A percentile compares a stretch with the other conserved stretches of the same genome.
Conservation (phyloP, 1,140 invertebrate genomes). For the Bombus sylvicola region DNA sequence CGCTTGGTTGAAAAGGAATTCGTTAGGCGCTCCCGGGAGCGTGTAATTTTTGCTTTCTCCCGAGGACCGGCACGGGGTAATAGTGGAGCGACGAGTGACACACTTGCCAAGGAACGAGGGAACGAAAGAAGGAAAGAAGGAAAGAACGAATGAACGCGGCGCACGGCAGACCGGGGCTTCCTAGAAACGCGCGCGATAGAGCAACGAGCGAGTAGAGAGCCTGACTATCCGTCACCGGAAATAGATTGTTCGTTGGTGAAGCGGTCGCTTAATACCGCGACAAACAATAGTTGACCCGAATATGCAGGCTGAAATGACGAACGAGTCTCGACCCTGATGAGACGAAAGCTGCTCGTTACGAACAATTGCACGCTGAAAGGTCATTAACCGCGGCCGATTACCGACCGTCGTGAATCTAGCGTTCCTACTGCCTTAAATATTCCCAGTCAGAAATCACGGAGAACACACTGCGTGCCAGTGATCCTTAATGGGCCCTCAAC, state of each 20-base stretch:
- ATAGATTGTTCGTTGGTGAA: conserved; percentile 62
- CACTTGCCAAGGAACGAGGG: conserved; percentile 38
- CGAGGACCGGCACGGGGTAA: conserved; percentile 30
- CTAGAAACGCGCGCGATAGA: conserved; percentile 34
- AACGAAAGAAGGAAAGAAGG: background rate
- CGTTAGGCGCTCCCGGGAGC: conserved; percentile 49
- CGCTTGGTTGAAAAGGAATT: conserved; percentile 20
- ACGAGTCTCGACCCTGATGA: conserved; percentile 47
- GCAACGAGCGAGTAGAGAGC: conserved; percentile 4
- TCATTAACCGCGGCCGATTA: conserved; percentile 46
- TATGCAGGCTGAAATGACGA: conserved; percentile 63
- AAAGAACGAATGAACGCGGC: background rate
- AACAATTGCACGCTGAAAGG: conserved; percentile 51
- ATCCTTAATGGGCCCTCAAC: too few species aligned
- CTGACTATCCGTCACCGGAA: conserved; percentile 64
- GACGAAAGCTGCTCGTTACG: conserved; percentile 50
- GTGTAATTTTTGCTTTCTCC: conserved; percentile 60
- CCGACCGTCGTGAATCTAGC: conserved; percentile 7
- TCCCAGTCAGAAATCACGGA: background rate
- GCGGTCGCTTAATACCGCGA: conserved; percentile 61
- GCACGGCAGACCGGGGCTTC: background rate
- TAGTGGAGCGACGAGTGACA: conserved; percentile 53
- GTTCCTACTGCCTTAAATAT: conserved; percentile 20
- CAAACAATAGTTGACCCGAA: conserved; percentile 71
- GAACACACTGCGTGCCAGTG: too few species aligned